Evolutionary conservation across 1,140 invertebrate species (phyloP).

Genomic region (Microplitis demolitor): DNA sequence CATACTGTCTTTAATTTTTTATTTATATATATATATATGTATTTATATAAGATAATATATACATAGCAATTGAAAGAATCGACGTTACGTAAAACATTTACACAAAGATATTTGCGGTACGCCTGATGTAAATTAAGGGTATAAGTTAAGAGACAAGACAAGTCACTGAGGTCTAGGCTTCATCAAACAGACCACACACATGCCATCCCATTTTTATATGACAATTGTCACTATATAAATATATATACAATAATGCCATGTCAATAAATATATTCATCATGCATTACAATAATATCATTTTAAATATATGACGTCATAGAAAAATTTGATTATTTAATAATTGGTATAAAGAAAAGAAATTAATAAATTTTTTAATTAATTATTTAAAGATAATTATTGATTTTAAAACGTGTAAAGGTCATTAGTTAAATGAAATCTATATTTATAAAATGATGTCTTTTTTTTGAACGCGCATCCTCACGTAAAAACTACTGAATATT

Average conservation of each 20-base stretch:
- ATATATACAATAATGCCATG: neutral
- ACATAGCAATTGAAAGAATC: neutral
- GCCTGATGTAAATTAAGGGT: conserved; percentile 31
- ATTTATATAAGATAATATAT: neutral
- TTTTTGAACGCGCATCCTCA: no score
- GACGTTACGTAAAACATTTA: conserved; percentile 23
- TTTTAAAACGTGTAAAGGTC: no score
- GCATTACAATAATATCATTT: conserved; percentile 3
- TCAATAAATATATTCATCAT: neutral
- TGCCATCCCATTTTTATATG: neutral
- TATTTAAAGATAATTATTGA: no score
- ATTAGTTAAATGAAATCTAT: no score
- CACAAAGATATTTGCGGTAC: conserved; percentile 26
- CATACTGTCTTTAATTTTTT: neutral
- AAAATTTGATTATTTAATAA: neutral
- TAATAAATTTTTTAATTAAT: no score
- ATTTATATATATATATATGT: no score
- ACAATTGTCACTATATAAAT: neutral
- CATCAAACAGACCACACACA: conserved; percentile 21
- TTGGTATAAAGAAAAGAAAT: no score
- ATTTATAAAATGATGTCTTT: no score
- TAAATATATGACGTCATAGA: neutral
- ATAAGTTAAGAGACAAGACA: conserved; percentile 24
- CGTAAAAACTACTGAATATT: no score
- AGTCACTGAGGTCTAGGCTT: conserved; percentile 28